Evolutionary conservation across 2,888 invertebrate genomes (phyloP), one percentile per base, ranked within the genome.

Genomic region (Antitype chi): DNA sequence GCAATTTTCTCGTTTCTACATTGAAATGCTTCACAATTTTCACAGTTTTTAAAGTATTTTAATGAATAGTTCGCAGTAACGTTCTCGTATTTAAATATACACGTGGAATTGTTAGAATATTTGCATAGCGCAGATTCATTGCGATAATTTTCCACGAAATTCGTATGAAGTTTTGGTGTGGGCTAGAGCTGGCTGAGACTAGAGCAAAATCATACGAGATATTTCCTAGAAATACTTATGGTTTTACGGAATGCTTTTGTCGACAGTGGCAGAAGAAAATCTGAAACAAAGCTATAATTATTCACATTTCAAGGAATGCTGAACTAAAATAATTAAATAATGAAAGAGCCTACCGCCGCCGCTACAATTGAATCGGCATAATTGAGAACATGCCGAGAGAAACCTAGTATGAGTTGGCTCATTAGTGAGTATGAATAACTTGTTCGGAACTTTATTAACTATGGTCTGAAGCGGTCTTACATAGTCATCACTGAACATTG

Each of bases 351-450:
- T 81, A 80, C 68, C 32, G 38, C 49, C 32, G 38, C 59, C n/a
- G 78, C 74, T 79, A 84, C 86, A 90, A 88, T 87, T 87, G 85
- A 88, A 89, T 89, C 78, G 76, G 69, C 73, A 80, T 87, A 89
- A 86, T 88, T 87, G 88, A 85, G 85, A 84, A 81, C 76, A 85
- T 77, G 78, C 80, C 73, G 77, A 78, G 82, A 80, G 85, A 86
- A 87, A 85, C 85, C 75, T 83, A 86, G 80, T 83, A 82, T 72
- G 82, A 85, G 87, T 87, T 82, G 82, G 82, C 85, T 89, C 87
- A 89, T 90, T 89, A 89, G 84, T 79, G 74, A 85, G 80, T 81
- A 87, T 86, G 85, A 89, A 90, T 88, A 88, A 89, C 88, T 89
- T 83, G 74, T 72, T 80, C 74, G 71, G 66, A 90, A 89, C 89